Conservation (phyloP, 2,797 vertebrate species). For the Falco cherrug region DNA sequence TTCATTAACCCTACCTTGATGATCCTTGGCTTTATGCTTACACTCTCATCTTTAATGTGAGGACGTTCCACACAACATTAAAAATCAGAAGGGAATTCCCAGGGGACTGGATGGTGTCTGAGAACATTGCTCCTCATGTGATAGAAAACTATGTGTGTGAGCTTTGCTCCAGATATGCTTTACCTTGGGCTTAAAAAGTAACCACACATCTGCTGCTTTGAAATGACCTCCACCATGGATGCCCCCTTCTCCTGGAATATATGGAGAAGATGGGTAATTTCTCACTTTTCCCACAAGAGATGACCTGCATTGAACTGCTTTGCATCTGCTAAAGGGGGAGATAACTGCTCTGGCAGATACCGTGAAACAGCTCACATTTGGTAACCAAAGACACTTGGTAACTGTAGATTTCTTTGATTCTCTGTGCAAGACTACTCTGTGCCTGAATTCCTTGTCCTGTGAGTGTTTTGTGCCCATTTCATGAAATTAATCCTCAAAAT, state of each 20-base stretch:
- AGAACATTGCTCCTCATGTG: background rate
- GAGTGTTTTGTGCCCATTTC: background rate
- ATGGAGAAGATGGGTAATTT: background rate
- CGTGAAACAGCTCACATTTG: background rate
- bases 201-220: background rate
- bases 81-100: background rate
- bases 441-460: background rate
- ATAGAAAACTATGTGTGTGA: background rate
- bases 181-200: background rate
- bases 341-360: background rate
- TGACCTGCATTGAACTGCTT: background rate
- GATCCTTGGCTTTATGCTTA: background rate
- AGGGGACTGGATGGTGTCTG: background rate
- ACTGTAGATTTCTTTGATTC: background rate
- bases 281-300: background rate
- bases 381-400: background rate
- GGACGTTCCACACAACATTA: background rate
- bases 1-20: background rate
- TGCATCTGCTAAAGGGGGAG: background rate
- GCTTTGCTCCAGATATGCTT: fast-evolving
- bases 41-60: background rate
- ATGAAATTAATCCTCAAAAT: background rate
- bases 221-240: background rate
- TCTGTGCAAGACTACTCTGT: background rate
- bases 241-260: background rate